phyloP scores from a whole-genome alignment of 35 echinoderm and acorn worm genomes.

The Lytechinus pictus region DNA sequence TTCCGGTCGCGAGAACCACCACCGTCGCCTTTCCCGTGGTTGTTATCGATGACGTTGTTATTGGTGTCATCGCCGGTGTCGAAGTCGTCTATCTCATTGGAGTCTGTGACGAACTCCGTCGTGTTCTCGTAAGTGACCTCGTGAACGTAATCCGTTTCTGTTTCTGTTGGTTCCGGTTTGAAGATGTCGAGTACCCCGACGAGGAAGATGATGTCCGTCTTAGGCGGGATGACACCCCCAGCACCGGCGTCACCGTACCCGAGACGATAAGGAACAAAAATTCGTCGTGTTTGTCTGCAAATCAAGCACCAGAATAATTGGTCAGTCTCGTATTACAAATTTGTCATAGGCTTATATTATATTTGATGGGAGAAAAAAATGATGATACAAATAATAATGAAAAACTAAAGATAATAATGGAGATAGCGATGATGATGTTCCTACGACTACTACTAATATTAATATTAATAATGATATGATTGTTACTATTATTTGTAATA shows the following conservation, averaged over 20 bases:
- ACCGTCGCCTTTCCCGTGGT: background rate
- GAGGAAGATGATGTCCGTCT: constrained; percentile 52
- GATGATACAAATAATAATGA: no score
- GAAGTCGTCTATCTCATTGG: background rate
- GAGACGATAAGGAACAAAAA: constrained; percentile 38
- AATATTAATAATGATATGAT: no score
- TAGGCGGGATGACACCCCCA: constrained; percentile 16
- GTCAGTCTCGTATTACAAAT: no score
- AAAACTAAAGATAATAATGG: no score
- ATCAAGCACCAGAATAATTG: background rate
- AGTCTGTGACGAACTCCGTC: background rate
- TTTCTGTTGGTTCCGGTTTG: no score
- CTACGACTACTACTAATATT: no score
- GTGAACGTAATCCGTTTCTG: background rate
- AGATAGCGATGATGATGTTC: no score
- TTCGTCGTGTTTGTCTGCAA: constrained; percentile 27
- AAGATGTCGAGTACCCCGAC: constrained; percentile 43
- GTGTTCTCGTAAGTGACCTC: background rate
- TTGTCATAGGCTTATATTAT: no score
- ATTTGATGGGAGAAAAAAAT: no score
- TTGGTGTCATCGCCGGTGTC: background rate
- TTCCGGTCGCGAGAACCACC: background rate
- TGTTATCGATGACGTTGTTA: background rate
- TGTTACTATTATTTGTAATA: no score
- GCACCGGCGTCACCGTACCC: constrained; percentile 49